Base-by-base conservation (phyloP, 2,888 invertebrate species). In the Lottia scabra region DNA sequence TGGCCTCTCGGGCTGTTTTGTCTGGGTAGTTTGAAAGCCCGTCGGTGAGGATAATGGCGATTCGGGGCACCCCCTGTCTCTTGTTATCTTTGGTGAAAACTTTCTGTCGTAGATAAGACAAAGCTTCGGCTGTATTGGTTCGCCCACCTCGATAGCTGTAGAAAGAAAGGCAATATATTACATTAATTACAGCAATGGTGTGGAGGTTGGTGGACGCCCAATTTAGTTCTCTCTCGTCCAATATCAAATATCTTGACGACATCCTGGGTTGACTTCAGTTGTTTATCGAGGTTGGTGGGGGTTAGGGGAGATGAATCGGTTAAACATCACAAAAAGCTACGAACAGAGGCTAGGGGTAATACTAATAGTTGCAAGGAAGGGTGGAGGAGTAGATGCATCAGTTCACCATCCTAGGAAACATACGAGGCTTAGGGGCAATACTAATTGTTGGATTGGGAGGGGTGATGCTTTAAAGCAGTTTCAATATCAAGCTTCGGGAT, bases 41-140 rank as follows among this genome's bases (percentile, higher is more conserved):
- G 66, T 81, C 80, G 0, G 79, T 81, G 23, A 81, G 68, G 16
- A 81, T 71, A 56, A 81, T 74, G 70, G 76, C 78, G n/a, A 79
- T 70, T 46, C 48, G 38, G 12, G 70, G 70, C 19, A 70, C 70
- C 12, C 45, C 46, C 12, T 23, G 27, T 3, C 70, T 23, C 4
- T 12, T 27, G 62, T 65, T 26, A 13, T 56, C 56, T 26, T 26
- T 38, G 5, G 56, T 64, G 67, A 66, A 71, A 26, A 68, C 56
- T 19, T 67, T 44, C 26, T 44, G 26, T 4, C 70, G 46, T 63
- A 78, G 63, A 70, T 69, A 72, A 44, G 66, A 56, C 38, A 81
- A 65, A 19, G 80, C 80, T 43, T 70, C 67, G 13, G 75, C 77
- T 13, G 80, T 81, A 68, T 79, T 75, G 19, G 80, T 81, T 71